Evolutionary conservation across 2,113 vertebrate genomes (phyloP).

Genomic region (Odocoileus virginianus): DNA sequence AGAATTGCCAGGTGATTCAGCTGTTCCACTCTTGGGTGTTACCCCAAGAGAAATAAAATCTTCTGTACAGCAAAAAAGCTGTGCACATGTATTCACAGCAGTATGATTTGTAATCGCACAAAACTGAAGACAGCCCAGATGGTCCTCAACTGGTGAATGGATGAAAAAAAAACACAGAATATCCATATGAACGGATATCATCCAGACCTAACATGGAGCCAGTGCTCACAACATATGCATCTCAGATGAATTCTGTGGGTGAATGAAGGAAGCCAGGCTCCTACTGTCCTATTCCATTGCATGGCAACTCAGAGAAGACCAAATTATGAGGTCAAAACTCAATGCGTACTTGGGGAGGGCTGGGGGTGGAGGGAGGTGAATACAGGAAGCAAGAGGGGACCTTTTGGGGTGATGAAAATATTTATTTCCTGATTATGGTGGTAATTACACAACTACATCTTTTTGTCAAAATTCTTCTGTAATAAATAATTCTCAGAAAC

Average conservation of each 20-base stretch:
- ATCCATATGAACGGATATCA: too few species aligned
- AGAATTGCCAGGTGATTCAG: neutral
- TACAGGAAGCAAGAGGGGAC: neutral
- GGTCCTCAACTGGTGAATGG: neutral
- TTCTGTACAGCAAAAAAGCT: neutral
- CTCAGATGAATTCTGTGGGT: neutral
- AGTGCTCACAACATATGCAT: rapidly evolving
- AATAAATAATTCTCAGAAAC: neutral
- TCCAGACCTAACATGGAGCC: too few species aligned
- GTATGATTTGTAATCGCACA: rapidly evolving
- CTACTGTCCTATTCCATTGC: rapidly evolving
- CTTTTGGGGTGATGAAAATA: neutral
- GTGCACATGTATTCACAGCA: neutral
- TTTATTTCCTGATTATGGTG: neutral
- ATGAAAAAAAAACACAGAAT: neutral
- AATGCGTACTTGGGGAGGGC: neutral
- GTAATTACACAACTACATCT: neutral
- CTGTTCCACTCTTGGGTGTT: neutral
- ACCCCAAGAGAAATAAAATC: neutral
- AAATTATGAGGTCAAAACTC: neutral
- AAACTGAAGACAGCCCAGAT: neutral
- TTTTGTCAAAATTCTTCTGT: neutral
- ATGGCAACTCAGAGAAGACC: neutral
- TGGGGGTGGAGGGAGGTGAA: neutral
- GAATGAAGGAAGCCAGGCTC: neutral